Evolutionary conservation across 2,797 vertebrate genomes (phyloP).

Genomic region (Taeniopygia guttata): DNA sequence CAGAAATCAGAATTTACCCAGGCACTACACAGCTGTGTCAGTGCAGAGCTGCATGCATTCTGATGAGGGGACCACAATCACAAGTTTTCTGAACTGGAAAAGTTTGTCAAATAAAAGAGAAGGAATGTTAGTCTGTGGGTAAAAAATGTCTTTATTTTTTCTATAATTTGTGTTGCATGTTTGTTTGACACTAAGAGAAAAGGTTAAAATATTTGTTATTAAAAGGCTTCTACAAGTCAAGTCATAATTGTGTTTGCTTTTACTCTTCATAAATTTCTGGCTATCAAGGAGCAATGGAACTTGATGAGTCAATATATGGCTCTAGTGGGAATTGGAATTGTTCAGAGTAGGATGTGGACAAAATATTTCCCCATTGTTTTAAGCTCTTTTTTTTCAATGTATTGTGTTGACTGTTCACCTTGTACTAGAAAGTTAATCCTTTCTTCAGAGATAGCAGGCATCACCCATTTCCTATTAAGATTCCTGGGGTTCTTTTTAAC

Average conservation of each 20-base stretch:
- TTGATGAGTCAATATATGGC: neutral
- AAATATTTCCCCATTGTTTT: slow-evolving; percentile 33
- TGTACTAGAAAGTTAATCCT: slow-evolving; percentile 4
- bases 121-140: neutral
- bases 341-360: slow-evolving; percentile 37
- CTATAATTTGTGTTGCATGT: neutral
- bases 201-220: slow-evolving; percentile 1
- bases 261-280: neutral
- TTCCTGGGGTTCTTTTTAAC: neutral
- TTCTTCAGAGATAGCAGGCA: neutral
- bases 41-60: neutral
- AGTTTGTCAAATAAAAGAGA: neutral
- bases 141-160: neutral
- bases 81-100: neutral
- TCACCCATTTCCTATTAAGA: neutral
- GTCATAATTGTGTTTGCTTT: neutral
- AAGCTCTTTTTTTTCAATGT: neutral
- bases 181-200: slow-evolving; percentile 34
- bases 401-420: neutral
- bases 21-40: neutral
- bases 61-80: neutral
- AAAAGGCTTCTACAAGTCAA: neutral
- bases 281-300: neutral
- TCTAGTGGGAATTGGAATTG: slow-evolving; percentile 19
- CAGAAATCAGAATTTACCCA: neutral